These are phyloP conservation scores for Drosophila lini DNA, from an alignment of 1,140 invertebrate genomes.

Conservation along the genomic window DNA sequence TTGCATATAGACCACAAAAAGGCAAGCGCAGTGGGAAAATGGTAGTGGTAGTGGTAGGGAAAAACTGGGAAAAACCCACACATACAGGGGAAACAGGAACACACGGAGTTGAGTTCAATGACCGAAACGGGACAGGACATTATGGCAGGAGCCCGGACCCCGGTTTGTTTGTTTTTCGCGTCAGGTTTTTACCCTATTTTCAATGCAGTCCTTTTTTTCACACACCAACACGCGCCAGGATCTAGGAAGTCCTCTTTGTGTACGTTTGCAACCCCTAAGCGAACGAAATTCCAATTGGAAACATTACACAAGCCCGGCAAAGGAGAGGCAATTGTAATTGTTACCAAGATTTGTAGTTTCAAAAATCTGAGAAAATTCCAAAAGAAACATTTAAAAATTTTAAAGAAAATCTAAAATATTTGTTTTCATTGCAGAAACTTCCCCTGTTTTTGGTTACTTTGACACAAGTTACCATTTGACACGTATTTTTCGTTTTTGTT, in stretches of 20 bases:
- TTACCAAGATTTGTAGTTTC: background rate
- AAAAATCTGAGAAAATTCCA: background rate
- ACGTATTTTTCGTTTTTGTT: constrained; percentile 14
- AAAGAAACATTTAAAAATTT: background rate
- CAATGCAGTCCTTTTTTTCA: constrained; percentile 56
- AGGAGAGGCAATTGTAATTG: background rate
- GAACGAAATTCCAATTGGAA: constrained; percentile 54
- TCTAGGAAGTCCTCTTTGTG: constrained; percentile 35
- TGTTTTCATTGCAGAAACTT: background rate
- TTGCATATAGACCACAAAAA: constrained; percentile 9
- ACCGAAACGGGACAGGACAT: constrained; percentile 52
- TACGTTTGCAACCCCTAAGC: constrained; percentile 57
- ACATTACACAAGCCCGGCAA: background rate
- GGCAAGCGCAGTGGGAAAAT: constrained; percentile 23
- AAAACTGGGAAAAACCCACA: constrained; percentile 51
- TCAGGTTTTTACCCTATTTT: constrained; percentile 82
- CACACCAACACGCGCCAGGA: constrained; percentile 42
- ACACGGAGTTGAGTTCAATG: constrained; percentile 58
- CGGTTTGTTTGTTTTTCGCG: constrained; percentile 77
- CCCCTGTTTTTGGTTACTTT: background rate
- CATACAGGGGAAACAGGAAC: background rate
- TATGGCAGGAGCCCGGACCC: constrained; percentile 9
- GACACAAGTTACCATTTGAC: constrained; percentile 21
- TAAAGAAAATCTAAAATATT: background rate
- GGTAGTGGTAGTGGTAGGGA: constrained; percentile 4